Evolutionary conservation across 2,797 vertebrate species (phyloP).

Genomic region (Coracias cyanogaster): DNA sequence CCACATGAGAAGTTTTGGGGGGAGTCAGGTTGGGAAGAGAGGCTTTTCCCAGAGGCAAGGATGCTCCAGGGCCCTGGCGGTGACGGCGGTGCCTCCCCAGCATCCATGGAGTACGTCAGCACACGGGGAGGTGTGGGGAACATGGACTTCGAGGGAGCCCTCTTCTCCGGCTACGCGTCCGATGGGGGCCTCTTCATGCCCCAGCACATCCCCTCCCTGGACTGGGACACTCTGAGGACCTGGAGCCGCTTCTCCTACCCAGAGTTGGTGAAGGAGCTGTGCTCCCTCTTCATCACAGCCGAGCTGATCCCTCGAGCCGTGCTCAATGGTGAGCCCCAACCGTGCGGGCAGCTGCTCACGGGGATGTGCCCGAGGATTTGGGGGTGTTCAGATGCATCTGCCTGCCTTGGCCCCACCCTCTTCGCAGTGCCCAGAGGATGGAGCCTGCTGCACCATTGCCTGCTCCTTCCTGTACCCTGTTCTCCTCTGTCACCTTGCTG

Average conservation of each 20-base stretch:
- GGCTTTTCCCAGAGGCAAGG: background rate
- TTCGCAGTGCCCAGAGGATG: fast-evolving
- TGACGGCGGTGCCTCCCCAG: background rate
- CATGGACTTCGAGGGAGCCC: constrained; percentile 83
- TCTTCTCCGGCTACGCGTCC: constrained; percentile 89
- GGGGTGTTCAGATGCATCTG: background rate
- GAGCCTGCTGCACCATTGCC: background rate
- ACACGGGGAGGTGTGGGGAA: constrained; percentile 82
- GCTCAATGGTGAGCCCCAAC: constrained; percentile 81
- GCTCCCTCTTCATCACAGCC: constrained; percentile 83
- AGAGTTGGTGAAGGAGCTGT: constrained; percentile 87
- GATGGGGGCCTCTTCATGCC: constrained; percentile 96
- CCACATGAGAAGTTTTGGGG: background rate
- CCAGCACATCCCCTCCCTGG: constrained; percentile 80
- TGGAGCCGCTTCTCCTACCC: constrained; percentile 86
- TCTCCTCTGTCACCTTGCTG: background rate
- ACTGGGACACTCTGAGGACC: constrained; percentile 69
- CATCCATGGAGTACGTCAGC: constrained; percentile 88
- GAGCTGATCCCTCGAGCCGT: constrained; percentile 79
- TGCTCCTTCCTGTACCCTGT: background rate
- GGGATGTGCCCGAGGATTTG: fast-evolving
- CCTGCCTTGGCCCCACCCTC: background rate
- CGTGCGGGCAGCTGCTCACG: fast-evolving
- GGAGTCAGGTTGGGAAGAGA: background rate
- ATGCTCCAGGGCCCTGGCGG: background rate